Evolutionary conservation across 92 coral and sea anemone genomes (phyloP).

Genomic region (Epizoanthus rinbou): DNA sequence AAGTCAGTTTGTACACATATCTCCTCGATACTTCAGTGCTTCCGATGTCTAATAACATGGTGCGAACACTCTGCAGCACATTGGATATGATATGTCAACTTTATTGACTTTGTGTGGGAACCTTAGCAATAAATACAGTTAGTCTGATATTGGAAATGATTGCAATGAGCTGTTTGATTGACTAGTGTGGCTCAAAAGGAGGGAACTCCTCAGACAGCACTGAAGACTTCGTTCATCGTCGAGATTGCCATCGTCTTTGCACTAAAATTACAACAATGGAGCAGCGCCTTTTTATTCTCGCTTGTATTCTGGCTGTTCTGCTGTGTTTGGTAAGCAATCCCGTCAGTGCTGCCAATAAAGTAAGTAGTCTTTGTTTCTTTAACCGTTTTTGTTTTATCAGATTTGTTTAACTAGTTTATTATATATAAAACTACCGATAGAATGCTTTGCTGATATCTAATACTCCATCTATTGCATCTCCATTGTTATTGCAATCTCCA

Average conservation of each 20-base stretch:
- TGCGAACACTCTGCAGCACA: neutral
- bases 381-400: neutral
- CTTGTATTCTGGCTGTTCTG: neutral
- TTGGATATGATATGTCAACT: conserved; percentile 8
- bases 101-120: conserved; percentile 37
- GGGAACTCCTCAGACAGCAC: neutral
- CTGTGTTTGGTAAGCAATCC: neutral
- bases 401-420: no score
- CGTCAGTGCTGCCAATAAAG: neutral
- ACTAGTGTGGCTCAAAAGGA: neutral
- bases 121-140: conserved; percentile 21
- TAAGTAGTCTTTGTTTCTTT: neutral
- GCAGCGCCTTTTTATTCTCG: neutral
- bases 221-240: neutral
- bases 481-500: no score
- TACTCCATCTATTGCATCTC: no score
- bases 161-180: conserved; percentile 10
- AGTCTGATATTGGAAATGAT: neutral
- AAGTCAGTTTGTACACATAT: conserved; percentile 24
- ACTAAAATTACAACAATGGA: neutral
- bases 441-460: no score
- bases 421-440: no score
- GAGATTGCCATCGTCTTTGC: neutral
- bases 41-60: conserved; percentile 14
- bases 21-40: conserved; percentile 4